Evolutionary conservation across 53 echinoderm and acorn worm genomes (phyloP).

Genomic region (Echinometra lucunter): DNA sequence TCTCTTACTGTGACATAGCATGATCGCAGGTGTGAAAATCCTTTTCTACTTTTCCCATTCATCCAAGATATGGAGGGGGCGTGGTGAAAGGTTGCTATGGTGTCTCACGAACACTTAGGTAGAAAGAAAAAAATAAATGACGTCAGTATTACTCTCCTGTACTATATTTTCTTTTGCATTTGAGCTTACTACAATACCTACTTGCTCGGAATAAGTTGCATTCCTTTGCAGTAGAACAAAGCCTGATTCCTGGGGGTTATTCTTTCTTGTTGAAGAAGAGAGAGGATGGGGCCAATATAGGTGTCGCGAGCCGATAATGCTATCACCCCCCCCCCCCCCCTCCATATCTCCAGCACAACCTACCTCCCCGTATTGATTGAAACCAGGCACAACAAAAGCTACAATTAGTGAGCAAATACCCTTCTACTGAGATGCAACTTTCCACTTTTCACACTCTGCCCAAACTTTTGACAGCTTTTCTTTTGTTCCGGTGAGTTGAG

Average conservation of each 20-base stretch:
- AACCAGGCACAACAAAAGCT: slow-evolving; percentile 47
- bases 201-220: background rate
- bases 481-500: background rate
- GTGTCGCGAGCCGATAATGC: background rate
- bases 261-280: background rate
- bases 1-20: background rate
- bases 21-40: slow-evolving; percentile 63
- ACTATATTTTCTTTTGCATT: background rate
- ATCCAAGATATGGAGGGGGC: background rate
- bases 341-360: background rate
- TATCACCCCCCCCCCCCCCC: background rate
- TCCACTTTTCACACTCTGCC: slow-evolving; percentile 70
- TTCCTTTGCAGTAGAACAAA: background rate
- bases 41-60: background rate
- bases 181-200: background rate
- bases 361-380: slow-evolving; percentile 4
- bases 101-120: background rate
- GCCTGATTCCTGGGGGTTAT: background rate
- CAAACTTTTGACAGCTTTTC: slow-evolving; percentile 68
- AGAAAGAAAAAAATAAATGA: background rate
- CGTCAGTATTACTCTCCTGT: slow-evolving; percentile 15
- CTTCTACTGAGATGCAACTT: slow-evolving; percentile 41
- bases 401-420: slow-evolving; percentile 71
- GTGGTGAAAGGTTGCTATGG: slow-evolving; percentile 28
- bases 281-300: background rate